phyloP scores from a whole-genome alignment of 2,888 invertebrate species.

The Mayetiola destructor region DNA sequence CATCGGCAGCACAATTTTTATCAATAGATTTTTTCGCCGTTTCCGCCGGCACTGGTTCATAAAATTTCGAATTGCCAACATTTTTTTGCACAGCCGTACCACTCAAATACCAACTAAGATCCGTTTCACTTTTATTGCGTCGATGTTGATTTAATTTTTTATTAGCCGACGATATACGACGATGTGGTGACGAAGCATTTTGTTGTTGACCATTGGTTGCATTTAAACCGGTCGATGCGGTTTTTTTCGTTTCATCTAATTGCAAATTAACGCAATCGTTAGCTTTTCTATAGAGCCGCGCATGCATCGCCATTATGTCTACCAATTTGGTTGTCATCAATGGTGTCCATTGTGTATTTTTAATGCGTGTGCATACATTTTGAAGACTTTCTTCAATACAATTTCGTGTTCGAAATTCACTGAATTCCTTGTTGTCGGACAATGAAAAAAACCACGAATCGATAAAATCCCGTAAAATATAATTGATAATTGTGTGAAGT shows the following conservation, averaged over 20 bases:
- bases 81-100: slow-evolving; percentile 15
- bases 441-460: slow-evolving; percentile 21
- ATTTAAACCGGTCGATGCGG: slow-evolving; percentile 15
- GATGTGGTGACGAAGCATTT: slow-evolving; percentile 31
- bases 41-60: slow-evolving; percentile 17
- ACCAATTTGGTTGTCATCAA: slow-evolving; percentile 21
- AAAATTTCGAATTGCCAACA: slow-evolving; percentile 22
- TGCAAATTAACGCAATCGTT: slow-evolving; percentile 16
- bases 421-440: slow-evolving; percentile 22
- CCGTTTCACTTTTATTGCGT: slow-evolving; percentile 60
- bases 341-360: slow-evolving; percentile 20
- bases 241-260: slow-evolving; percentile 12
- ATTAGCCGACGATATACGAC: slow-evolving; percentile 14
- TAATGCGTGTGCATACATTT: slow-evolving; percentile 20
- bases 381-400: slow-evolving; percentile 21
- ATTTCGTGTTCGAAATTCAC: slow-evolving; percentile 20
- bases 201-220: slow-evolving; percentile 28
- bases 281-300: slow-evolving; percentile 20
- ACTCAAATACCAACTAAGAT: slow-evolving; percentile 46
- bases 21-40: slow-evolving; percentile 14
- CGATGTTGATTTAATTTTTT: slow-evolving; percentile 41
- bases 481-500: slow-evolving; percentile 21
- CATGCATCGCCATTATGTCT: slow-evolving; percentile 21
- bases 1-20: slow-evolving; percentile 17
- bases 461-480: slow-evolving; percentile 21